Percentiles rank a stretch among this genome's conserved stretches.
Evolutionary conservation across 2,888 invertebrate genomes (phyloP).

Genomic region (Hedychridium roseum): DNA sequence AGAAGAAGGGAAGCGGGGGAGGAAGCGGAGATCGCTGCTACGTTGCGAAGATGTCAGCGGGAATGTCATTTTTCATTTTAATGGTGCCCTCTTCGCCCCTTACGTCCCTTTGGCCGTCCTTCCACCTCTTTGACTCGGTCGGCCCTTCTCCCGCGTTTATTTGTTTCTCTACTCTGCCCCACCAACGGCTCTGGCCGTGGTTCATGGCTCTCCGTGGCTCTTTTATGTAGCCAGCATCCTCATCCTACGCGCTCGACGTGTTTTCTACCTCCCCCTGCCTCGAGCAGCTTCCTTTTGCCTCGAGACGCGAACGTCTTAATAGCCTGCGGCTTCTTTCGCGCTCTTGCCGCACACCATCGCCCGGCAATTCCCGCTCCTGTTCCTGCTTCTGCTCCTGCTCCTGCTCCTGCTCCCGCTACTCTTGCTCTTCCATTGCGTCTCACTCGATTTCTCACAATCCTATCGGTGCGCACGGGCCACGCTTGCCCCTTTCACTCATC

Average conservation of each 20-base stretch:
- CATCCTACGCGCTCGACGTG: slow-evolving; percentile 14
- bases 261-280: slow-evolving; percentile 24
- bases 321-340: slow-evolving; percentile 39
- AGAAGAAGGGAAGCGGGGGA: too few relatives aligned
- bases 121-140: background rate
- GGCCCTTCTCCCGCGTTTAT: slow-evolving; percentile 43
- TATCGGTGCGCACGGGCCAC: too few relatives aligned
- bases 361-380: background rate
- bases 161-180: slow-evolving; percentile 45
- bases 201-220: slow-evolving; percentile 14
- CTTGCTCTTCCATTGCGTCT: background rate
- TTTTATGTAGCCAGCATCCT: slow-evolving; percentile 30
- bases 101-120: slow-evolving; percentile 18
- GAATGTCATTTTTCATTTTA: slow-evolving; percentile 64
- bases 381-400: background rate
- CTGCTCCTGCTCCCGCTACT: background rate
- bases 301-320: slow-evolving; percentile 46
- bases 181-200: background rate
- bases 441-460: too few relatives aligned
- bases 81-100: slow-evolving; percentile 55
- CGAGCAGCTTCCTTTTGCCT: slow-evolving; percentile 44
- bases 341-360: slow-evolving; percentile 12
- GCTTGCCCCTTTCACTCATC: too few relatives aligned
- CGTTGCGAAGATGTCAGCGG: slow-evolving; percentile 50
- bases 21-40: slow-evolving; percentile 37